These are phyloP conservation scores for Chionomys nivalis DNA, from an alignment of 2,113 vertebrate species.

Conservation along the genomic window DNA sequence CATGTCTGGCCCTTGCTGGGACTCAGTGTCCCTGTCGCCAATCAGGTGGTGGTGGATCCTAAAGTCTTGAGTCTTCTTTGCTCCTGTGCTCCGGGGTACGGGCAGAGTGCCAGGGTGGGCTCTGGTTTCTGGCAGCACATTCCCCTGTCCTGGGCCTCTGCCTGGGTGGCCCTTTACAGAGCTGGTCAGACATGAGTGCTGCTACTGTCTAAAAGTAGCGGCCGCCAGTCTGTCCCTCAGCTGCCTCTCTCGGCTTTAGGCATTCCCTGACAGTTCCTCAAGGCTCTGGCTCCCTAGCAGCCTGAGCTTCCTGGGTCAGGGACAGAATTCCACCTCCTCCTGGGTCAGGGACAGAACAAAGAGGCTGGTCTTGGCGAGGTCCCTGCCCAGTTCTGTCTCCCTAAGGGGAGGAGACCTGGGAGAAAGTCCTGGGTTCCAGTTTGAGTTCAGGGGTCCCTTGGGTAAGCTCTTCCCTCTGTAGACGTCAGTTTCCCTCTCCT, in stretches of 20 bases:
- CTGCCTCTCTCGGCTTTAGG: not conserved
- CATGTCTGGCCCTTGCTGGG: not conserved
- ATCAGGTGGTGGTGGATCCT: not conserved
- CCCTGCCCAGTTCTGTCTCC: not conserved
- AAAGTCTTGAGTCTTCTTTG: not conserved
- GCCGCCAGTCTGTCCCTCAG: not conserved
- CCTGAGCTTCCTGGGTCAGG: too few species aligned
- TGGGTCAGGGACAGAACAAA: not conserved
- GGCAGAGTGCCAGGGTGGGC: not conserved
- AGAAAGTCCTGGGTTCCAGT: not conserved
- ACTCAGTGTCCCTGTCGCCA: not conserved
- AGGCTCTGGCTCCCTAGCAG: not conserved
- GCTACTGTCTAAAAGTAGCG: not conserved
- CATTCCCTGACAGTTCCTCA: not conserved
- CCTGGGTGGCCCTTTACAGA: slow-evolving; percentile 37
- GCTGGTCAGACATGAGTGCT: not conserved
- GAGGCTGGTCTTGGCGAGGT: not conserved
- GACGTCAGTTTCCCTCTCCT: not conserved
- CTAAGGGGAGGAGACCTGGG: not conserved
- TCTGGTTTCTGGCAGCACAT: not conserved
- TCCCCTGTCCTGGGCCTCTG: not conserved
- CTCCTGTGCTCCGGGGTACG: not conserved
- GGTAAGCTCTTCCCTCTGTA: not conserved
- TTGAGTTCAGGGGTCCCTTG: not conserved
- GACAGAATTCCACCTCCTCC: not conserved